Percentiles rank a stretch among this genome's conserved stretches.
These are phyloP conservation scores for Gadopsis marmoratus DNA, from an alignment of 2,797 vertebrate species.

Conservation along the genomic window DNA sequence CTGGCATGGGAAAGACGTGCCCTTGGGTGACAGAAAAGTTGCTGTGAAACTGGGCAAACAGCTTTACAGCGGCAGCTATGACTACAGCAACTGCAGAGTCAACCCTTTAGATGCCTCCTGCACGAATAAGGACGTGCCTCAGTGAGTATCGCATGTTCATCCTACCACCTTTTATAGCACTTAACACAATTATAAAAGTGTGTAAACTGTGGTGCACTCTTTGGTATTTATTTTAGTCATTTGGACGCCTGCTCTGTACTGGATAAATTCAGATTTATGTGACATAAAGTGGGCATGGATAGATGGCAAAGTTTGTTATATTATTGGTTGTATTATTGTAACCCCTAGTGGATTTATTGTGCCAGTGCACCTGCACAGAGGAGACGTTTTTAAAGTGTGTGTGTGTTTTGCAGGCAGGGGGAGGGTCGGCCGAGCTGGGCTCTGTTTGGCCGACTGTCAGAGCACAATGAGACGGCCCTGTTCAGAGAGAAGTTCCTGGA, in stretches of 20 bases:
- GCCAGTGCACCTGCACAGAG: conserved; percentile 38
- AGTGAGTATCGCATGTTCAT: conserved; percentile 74
- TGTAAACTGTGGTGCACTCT: neutral
- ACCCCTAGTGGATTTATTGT: conserved; percentile 64
- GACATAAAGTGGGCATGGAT: neutral
- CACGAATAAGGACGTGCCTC: conserved; percentile 71
- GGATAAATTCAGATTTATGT: neutral
- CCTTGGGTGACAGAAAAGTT: conserved; percentile 85
- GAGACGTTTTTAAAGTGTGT: neutral
- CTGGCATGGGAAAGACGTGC: conserved; percentile 88
- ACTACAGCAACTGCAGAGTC: conserved; percentile 85
- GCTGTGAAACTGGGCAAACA: conserved; percentile 88
- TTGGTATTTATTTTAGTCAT: too few species aligned
- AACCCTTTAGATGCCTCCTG: conserved; percentile 85
- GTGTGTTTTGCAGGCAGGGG: conserved; percentile 74
- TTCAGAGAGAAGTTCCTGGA: conserved; percentile 91
- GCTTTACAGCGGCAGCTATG: conserved; percentile 83
- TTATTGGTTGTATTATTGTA: conserved; percentile 51
- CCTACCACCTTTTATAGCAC: neutral
- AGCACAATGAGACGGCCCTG: conserved; percentile 88
- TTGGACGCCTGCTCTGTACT: neutral
- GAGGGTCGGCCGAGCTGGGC: conserved; percentile 86
- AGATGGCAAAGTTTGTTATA: fast-evolving
- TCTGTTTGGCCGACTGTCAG: conserved; percentile 86
- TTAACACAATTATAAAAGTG: neutral